These are phyloP conservation scores for Prionailurus bengalensis DNA, from an alignment of 2,113 vertebrate genomes.

Conservation along the genomic window DNA sequence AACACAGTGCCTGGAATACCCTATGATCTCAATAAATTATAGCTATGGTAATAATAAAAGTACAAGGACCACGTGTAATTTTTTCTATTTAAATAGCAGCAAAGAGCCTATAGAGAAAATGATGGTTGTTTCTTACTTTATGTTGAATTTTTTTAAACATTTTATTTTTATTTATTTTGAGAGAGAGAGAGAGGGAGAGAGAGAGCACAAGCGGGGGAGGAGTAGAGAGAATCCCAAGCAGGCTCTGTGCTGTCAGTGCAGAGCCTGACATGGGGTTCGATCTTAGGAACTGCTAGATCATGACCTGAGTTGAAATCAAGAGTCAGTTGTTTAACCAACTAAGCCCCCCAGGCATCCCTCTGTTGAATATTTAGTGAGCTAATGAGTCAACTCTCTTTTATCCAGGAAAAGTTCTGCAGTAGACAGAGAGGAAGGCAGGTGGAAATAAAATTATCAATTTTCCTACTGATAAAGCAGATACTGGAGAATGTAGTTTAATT, in stretches of 20 bases:
- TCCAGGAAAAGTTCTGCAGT: neutral
- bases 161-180: too few species aligned
- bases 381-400: neutral
- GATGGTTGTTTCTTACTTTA: neutral
- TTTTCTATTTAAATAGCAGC: neutral
- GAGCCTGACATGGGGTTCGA: too few species aligned
- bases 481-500: neutral
- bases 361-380: neutral
- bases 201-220: too few species aligned
- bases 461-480: neutral
- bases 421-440: neutral
- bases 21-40: neutral
- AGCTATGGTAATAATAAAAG: neutral
- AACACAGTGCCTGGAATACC: neutral
- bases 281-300: too few species aligned
- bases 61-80: neutral
- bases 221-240: too few species aligned
- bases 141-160: too few species aligned
- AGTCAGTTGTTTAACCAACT: too few species aligned
- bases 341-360: too few species aligned
- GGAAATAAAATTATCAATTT: neutral
- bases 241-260: too few species aligned
- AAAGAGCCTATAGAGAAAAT: neutral
- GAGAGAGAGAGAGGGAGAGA: too few species aligned
- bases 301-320: too few species aligned